Conservation (phyloP, 2,888 invertebrate genomes). For the Aphelenchoides bicaudatus region DNA sequence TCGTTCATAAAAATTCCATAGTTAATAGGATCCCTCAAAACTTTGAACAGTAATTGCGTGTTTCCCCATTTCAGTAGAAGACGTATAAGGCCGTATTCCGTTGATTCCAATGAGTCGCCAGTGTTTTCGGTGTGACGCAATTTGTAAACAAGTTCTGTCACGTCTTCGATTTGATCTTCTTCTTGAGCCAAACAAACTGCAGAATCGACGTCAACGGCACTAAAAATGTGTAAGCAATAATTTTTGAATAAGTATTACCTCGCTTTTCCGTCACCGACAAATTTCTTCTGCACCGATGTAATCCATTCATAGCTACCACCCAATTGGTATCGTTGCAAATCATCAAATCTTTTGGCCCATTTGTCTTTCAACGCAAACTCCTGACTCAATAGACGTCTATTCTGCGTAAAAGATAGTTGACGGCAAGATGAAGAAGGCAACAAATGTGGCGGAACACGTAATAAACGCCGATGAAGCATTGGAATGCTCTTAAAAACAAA, state of each 20-base stretch:
- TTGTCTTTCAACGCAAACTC: constrained; percentile 32
- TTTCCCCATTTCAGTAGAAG: constrained; percentile 64
- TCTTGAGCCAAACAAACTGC: constrained; percentile 52
- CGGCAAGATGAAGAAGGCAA: too few species aligned
- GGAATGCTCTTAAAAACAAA: too few species aligned
- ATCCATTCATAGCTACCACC: constrained; percentile 59
- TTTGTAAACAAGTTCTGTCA: constrained; percentile 51
- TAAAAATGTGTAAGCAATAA: constrained; percentile 26
- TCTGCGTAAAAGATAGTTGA: not conserved
- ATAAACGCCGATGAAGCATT: too few species aligned
- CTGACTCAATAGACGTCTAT: not conserved
- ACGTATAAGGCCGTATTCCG: constrained; percentile 75
- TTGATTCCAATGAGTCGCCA: constrained; percentile 73
- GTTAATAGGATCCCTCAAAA: constrained; percentile 75
- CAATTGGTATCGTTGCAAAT: constrained; percentile 40
- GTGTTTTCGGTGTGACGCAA: constrained; percentile 70
- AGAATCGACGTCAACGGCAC: constrained; percentile 58
- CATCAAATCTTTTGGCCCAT: constrained; percentile 40
- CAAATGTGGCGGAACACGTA: too few species aligned
- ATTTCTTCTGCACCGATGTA: constrained; percentile 57
- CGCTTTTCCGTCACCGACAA: constrained; percentile 49
- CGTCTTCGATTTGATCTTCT: constrained; percentile 53
- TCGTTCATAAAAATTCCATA: constrained; percentile 88
- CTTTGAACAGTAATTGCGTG: constrained; percentile 69
- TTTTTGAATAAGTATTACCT: constrained; percentile 11